A percentile compares a stretch with the other conserved stretches of the same genome.
phyloP scores from a whole-genome alignment of 2,113 vertebrate species.

The Platycercus adscitus region DNA sequence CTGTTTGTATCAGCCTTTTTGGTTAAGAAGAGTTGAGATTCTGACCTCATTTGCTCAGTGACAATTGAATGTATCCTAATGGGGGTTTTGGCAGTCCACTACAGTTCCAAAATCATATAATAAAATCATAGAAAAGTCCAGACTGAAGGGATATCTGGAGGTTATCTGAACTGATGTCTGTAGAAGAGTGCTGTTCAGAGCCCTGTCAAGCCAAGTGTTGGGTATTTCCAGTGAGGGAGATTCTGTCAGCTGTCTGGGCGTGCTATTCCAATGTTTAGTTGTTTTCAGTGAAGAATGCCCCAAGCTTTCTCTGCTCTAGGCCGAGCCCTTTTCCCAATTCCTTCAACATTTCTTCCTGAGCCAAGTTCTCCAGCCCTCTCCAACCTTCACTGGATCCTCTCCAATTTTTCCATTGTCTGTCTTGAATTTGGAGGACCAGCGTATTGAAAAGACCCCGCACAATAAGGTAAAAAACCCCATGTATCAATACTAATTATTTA shows the following conservation, averaged over 20 bases:
- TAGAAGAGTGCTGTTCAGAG: not conserved
- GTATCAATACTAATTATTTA: not conserved
- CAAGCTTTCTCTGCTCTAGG: not conserved
- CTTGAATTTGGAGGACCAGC: not conserved
- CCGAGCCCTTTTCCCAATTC: not conserved
- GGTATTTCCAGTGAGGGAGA: not conserved
- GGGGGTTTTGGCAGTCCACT: not conserved
- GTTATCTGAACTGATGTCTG: not conserved
- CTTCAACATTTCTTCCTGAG: not conserved
- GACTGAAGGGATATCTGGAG: not conserved
- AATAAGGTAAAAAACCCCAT: not conserved
- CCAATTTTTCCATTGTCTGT: not conserved
- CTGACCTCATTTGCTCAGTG: not conserved
- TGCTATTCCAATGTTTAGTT: not conserved
- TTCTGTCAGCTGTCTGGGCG: not conserved
- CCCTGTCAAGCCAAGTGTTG: not conserved
- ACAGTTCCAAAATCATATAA: not conserved
- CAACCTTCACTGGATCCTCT: not conserved
- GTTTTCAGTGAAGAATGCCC: not conserved
- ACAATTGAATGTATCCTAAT: not conserved
- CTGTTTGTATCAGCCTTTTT: not conserved
- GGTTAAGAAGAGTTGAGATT: not conserved
- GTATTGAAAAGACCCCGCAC: not conserved
- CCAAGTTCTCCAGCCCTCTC: not conserved
- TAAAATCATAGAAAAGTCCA: not conserved